Evolutionary conservation across 2,113 vertebrate genomes (phyloP).

Genomic region (Casuarius casuarius): DNA sequence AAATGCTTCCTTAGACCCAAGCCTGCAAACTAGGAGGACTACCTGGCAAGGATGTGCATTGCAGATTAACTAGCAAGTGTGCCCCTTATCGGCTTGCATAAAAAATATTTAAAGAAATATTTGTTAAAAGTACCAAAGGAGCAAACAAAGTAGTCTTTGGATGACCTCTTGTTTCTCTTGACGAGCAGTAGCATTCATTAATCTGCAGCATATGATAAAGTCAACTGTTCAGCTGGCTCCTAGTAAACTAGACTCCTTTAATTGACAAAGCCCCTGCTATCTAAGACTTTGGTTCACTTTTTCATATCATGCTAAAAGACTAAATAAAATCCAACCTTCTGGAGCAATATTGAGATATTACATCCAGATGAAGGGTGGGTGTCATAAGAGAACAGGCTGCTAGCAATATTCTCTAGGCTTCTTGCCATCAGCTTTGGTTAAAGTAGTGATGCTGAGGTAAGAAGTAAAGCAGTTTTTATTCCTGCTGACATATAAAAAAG

Average conservation of each 20-base stretch:
- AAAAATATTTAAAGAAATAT: constrained; percentile 25
- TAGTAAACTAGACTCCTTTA: constrained; percentile 51
- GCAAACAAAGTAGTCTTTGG: constrained; percentile 62
- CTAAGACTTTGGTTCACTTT: constrained; percentile 68
- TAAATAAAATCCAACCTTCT: constrained; percentile 77
- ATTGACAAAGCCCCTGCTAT: constrained; percentile 63
- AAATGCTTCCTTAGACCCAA: not conserved
- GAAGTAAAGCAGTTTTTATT: constrained; percentile 60
- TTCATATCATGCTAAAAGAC: constrained; percentile 71
- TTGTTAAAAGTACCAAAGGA: constrained; percentile 35
- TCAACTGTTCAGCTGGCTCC: constrained; percentile 51
- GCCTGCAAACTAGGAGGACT: not conserved
- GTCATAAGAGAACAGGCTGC: constrained; percentile 67
- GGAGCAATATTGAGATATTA: constrained; percentile 78
- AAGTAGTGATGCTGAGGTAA: constrained; percentile 50
- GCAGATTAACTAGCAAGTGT: not conserved
- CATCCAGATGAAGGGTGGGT: constrained; percentile 77
- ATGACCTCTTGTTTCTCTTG: constrained; percentile 64
- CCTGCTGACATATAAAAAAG: constrained; percentile 31
- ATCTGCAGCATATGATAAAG: constrained; percentile 63
- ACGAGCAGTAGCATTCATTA: constrained; percentile 70
- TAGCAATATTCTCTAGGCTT: constrained; percentile 76
- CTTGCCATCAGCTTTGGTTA: constrained; percentile 71
- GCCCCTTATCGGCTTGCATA: not conserved
- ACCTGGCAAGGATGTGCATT: not conserved